phyloP scores from a whole-genome alignment of 2,888 invertebrate species.

The Sarcophaga caerulescens region DNA sequence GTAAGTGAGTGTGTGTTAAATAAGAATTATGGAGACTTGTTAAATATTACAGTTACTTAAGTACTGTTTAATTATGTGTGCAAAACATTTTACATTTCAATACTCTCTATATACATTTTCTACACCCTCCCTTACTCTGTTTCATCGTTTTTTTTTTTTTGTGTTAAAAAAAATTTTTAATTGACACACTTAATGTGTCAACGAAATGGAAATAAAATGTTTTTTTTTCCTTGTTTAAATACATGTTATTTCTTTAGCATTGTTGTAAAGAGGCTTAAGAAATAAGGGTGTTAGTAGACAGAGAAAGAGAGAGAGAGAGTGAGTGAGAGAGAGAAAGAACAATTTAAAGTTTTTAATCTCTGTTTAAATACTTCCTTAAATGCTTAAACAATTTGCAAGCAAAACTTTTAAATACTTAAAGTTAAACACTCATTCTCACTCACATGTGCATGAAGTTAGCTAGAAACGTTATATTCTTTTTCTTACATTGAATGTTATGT shows the following conservation, averaged over 20 bases:
- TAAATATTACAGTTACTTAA: slow-evolving; percentile 68
- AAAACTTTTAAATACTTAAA: too few species aligned
- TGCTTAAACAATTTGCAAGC: too few species aligned
- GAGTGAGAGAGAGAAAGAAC: background rate
- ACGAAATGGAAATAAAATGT: slow-evolving; percentile 56
- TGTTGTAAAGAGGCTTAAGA: background rate
- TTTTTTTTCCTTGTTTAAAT: slow-evolving; percentile 47
- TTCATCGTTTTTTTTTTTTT: background rate
- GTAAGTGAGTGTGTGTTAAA: slow-evolving; percentile 5
- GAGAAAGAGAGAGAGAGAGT: background rate
- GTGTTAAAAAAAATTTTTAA: slow-evolving; percentile 46
- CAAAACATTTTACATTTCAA: slow-evolving; percentile 58
- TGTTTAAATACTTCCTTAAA: too few species aligned
- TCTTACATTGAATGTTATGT: too few species aligned
- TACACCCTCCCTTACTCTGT: background rate
- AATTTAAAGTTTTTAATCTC: too few species aligned
- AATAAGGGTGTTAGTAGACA: background rate
- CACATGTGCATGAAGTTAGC: too few species aligned
- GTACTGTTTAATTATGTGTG: slow-evolving; percentile 68
- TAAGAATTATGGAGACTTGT: slow-evolving; percentile 42
- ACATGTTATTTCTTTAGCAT: background rate
- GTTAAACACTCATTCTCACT: too few species aligned
- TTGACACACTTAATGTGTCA: slow-evolving; percentile 65
- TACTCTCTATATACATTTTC: slow-evolving; percentile 6
- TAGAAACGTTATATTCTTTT: too few species aligned